A percentile compares a stretch with the other conserved stretches of the same genome.
Evolutionary conservation across 2,113 vertebrate species (phyloP).

Genomic region (Geococcyx californianus): DNA sequence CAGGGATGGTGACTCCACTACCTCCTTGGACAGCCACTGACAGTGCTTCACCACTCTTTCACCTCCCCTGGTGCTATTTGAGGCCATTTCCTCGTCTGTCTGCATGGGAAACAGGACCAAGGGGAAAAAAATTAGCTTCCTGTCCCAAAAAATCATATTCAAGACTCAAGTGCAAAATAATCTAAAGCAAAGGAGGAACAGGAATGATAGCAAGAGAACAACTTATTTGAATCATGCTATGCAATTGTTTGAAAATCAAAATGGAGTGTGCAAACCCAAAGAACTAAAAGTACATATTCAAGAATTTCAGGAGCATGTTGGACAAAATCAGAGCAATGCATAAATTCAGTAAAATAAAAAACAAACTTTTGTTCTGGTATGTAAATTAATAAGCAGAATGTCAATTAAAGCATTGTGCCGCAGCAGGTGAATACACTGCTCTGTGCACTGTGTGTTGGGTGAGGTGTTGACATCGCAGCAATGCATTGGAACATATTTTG

Average conservation of each 20-base stretch:
- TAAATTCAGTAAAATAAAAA: not conserved
- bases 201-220: not conserved
- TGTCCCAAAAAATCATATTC: not conserved
- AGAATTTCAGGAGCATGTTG: not conserved
- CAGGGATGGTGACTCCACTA: no score
- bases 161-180: not conserved
- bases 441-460: not conserved
- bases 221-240: not conserved
- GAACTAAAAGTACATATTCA: not conserved
- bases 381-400: not conserved
- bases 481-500: not conserved
- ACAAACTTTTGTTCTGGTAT: not conserved
- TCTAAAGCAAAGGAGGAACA: not conserved
- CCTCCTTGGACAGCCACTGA: no score
- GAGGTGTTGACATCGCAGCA: not conserved
- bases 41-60: no score
- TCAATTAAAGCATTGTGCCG: not conserved
- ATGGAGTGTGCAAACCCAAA: not conserved
- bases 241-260: not conserved
- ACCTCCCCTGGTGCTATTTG: no score
- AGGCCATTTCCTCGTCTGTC: not conserved
- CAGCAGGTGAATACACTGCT: not conserved
- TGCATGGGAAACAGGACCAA: not conserved
- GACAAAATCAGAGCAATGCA: not conserved
- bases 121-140: not conserved